Evolutionary conservation across 37 sponge, comb jelly and placozoan genomes (phyloP).

Genomic region (Chondrilla cf. caribensis): DNA sequence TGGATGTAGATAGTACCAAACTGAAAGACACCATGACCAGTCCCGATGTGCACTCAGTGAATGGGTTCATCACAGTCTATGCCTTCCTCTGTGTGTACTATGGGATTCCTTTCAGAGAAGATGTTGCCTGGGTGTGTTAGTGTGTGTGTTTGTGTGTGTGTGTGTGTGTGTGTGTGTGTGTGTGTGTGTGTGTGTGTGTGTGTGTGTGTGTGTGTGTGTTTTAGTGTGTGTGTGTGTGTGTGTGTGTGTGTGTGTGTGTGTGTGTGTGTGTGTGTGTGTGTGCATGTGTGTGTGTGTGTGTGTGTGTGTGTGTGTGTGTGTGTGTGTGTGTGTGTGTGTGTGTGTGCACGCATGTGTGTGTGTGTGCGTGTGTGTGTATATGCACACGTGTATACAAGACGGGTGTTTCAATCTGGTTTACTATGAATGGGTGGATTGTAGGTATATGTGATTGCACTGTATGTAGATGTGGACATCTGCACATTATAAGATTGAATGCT

Average conservation of each 20-base stretch:
- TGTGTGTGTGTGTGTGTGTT: neutral
- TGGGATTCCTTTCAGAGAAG: slow-evolving; percentile 42
- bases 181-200: slow-evolving; percentile 27
- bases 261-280: neutral
- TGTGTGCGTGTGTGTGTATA: neutral
- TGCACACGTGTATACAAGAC: neutral
- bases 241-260: neutral
- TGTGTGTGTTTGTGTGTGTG: neutral
- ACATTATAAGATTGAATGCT: no score
- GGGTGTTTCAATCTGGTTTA: no score
- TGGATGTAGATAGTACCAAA: slow-evolving; percentile 14
- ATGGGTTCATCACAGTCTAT: slow-evolving; percentile 68
- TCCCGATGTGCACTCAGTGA: slow-evolving; percentile 42
- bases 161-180: neutral
- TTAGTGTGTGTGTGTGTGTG: neutral
- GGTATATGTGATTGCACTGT: no score
- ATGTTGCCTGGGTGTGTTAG: slow-evolving; percentile 57
- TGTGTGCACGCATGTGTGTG: neutral
- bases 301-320: slow-evolving; percentile 28
- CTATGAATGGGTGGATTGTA: no score
- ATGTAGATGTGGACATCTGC: neutral
- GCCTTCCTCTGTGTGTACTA: slow-evolving; percentile 68
- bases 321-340: neutral
- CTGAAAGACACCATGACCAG: slow-evolving; percentile 56
- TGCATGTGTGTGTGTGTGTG: neutral